Percentiles rank a stretch among this genome's conserved stretches.
phyloP scores from a whole-genome alignment of 2,797 vertebrate species.

The Pristis pectinata region DNA sequence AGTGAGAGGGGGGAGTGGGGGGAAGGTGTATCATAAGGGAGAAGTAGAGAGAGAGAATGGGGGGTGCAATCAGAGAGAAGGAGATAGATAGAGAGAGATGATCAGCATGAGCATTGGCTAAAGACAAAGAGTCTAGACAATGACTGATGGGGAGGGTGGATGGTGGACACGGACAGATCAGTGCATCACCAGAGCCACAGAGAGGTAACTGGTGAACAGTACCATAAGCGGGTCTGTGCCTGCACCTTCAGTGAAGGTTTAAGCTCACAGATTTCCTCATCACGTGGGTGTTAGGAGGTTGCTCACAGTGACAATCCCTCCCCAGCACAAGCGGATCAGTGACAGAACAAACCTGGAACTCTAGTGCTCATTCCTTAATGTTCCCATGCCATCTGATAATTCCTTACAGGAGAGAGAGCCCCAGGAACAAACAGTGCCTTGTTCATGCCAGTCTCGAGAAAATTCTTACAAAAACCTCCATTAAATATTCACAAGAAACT shows the following conservation, averaged over 20 bases:
- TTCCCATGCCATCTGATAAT: background rate
- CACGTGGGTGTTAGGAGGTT: background rate
- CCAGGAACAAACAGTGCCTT: background rate
- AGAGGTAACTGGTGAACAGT: too few relatives aligned
- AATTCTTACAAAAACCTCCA: background rate
- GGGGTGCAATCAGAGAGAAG: too few relatives aligned
- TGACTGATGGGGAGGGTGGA: too few relatives aligned
- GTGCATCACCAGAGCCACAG: too few relatives aligned
- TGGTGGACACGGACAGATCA: too few relatives aligned
- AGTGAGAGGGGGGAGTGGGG: too few relatives aligned
- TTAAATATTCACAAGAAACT: constrained; percentile 19
- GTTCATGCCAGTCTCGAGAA: background rate
- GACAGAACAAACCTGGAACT: background rate
- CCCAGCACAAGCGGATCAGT: background rate
- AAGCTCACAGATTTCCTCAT: background rate
- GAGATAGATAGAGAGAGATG: too few relatives aligned
- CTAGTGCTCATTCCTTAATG: background rate
- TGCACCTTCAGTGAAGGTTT: background rate
- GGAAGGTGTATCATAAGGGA: too few relatives aligned
- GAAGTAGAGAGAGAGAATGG: too few relatives aligned
- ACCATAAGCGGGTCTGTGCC: background rate
- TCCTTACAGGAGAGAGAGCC: background rate
- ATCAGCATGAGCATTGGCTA: too few relatives aligned
- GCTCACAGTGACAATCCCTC: background rate
- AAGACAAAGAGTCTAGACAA: too few relatives aligned